Evolutionary conservation across 2,888 invertebrate species (phyloP).

Genomic region (Drosophila diplacantha): DNA sequence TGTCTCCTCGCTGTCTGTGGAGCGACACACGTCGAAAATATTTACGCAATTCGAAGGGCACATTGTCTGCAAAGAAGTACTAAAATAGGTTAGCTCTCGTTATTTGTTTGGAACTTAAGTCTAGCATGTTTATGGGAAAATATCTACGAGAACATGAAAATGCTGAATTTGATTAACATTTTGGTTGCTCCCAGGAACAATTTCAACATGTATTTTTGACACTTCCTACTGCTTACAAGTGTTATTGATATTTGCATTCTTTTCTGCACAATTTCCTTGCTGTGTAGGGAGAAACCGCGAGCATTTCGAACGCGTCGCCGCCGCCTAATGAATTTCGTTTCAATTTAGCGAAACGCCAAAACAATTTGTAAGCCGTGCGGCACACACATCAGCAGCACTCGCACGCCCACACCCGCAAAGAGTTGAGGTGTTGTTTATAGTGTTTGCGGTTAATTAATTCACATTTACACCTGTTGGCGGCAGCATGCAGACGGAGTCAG

Average conservation of each 20-base stretch:
- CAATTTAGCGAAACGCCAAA: constrained; percentile 62
- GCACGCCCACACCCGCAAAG: constrained; percentile 7
- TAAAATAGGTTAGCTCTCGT: not conserved
- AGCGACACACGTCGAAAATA: not conserved
- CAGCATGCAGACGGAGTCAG: constrained; percentile 40
- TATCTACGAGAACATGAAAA: too few species aligned
- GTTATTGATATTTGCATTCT: too few species aligned
- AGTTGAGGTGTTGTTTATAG: constrained; percentile 71
- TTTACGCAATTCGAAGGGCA: too few species aligned
- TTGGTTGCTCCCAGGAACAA: too few species aligned
- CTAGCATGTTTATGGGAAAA: too few species aligned
- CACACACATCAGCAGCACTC: constrained; percentile 21
- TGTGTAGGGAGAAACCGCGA: constrained; percentile 45
- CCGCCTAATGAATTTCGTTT: constrained; percentile 65
- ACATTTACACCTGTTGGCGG: constrained; percentile 76
- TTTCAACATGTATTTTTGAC: not conserved
- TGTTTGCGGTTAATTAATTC: constrained; percentile 77
- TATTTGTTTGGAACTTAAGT: too few species aligned
- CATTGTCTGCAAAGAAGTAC: not conserved
- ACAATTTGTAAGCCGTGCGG: constrained; percentile 59
- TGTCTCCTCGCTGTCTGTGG: constrained; percentile 3
- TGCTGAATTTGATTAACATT: too few species aligned
- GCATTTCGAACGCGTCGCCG: constrained; percentile 9
- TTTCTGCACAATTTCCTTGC: not conserved
- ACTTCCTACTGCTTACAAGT: not conserved